These are phyloP conservation scores for Rhabdophis nuchalis DNA, from an alignment of 2,797 vertebrate species.

Conservation along the genomic window DNA sequence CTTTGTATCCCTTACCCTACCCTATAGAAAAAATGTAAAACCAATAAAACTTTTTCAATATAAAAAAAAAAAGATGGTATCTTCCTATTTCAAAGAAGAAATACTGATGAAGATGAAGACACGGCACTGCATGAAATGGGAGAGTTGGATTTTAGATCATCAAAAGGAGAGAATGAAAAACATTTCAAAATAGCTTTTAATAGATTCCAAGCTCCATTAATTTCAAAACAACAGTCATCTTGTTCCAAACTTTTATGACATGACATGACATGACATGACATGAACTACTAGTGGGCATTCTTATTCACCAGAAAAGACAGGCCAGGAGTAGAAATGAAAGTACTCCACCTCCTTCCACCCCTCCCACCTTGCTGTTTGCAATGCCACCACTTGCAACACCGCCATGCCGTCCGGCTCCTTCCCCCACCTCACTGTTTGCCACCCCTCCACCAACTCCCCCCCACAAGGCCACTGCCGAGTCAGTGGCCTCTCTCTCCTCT, in stretches of 20 bases:
- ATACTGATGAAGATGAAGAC: constrained; percentile 17
- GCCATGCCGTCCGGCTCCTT: too few species aligned
- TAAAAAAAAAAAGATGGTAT: constrained; percentile 25
- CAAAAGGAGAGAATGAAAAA: neutral
- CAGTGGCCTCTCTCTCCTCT: too few species aligned
- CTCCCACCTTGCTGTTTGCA: too few species aligned
- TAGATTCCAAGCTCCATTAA: neutral
- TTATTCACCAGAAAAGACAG: constrained; percentile 22
- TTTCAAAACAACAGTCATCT: neutral
- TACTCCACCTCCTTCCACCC: too few species aligned
- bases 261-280: neutral
- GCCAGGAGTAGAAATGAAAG: constrained; percentile 12
- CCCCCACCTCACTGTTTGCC: too few species aligned
- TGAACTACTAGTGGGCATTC: neutral
- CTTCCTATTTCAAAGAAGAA: constrained; percentile 23
- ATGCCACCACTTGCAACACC: too few species aligned
- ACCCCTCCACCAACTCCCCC: too few species aligned
- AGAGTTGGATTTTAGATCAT: neutral
- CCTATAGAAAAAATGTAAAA: too few species aligned
- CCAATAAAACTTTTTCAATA: too few species aligned
- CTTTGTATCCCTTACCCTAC: too few species aligned
- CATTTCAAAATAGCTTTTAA: neutral
- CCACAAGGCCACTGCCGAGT: too few species aligned
- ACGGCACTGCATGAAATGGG: constrained; percentile 32
- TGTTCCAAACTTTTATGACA: neutral